Evolutionary conservation across 2,113 vertebrate genomes (phyloP), one percentile per base, ranked within the genome.

Genomic region (Chamaetylas fuelleborni): DNA sequence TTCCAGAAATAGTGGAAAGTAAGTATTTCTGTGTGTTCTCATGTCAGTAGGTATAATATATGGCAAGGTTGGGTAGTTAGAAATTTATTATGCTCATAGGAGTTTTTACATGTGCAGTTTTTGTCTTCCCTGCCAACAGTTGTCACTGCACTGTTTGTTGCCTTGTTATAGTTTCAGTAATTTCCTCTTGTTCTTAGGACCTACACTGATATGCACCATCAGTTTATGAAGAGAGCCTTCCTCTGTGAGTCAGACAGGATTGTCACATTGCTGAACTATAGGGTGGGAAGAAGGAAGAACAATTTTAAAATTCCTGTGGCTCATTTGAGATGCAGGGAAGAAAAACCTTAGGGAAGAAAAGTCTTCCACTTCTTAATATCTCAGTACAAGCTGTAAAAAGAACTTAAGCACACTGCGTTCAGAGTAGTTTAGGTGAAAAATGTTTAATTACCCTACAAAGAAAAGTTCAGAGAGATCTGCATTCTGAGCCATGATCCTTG

Each of bases 1-100:
- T 99, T 94, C 99, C 99, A n/a, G 99, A 98, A 48, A 99, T 99
- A 28, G 98, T 99, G 56, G 99, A 99, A 92, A 99, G 99, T 99
- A 97, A 98, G 99, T 95, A 78, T 81, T 62, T 69, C 20, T 83
- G 23, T 38, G 9, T 57, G 2, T 57, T 54, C n/a, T 24, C 19
- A 6, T 0, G 1, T 71, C 23, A 31, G 8, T 61, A 12, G 31
- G 2, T 77, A 9, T 40, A 29, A 36, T 87, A 45, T 14, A 14
- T 34, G 6, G 7, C 86, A 20, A 70, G 14, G 24, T 1, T 56
- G 12, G 12, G 11, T 85, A 23, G 42, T 82, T 40, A 53, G 1
- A 33, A 33, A 20, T 47, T 42, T 2, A 33, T 50, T 66, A 36
- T 1, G 3, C 26, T 86, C 51, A 23, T 1, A 61, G 28, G 19